A percentile compares a stretch with the other conserved stretches of the same genome.
Conservation (phyloP, 2,888 invertebrate genomes). For the Pyrochroa serraticornis region DNA sequence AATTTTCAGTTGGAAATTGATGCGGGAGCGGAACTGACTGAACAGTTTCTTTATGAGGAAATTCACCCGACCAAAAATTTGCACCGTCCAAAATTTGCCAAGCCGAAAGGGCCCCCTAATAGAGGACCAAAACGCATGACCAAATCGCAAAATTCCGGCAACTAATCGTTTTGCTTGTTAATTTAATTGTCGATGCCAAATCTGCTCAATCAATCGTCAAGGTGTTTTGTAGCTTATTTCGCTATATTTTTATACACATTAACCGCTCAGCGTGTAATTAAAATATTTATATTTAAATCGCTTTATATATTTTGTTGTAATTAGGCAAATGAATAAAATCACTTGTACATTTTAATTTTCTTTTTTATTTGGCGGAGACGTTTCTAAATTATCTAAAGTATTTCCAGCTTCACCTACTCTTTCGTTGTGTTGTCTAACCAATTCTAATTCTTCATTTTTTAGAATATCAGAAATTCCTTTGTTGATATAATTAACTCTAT, state of each 20-base stretch:
- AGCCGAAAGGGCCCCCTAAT: slow-evolving; percentile 95
- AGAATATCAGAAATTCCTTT: slow-evolving; percentile 46
- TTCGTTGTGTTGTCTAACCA: slow-evolving; percentile 41
- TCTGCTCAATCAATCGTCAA: background rate
- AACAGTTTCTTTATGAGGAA: slow-evolving; percentile 89
- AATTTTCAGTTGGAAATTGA: slow-evolving; percentile 72
- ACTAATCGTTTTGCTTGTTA: slow-evolving; percentile 6
- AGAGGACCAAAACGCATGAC: slow-evolving; percentile 90
- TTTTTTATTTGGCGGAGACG: slow-evolving; percentile 1
- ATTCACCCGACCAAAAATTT: slow-evolving; percentile 91
- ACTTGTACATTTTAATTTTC: slow-evolving; percentile 9
- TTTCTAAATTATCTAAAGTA: slow-evolving; percentile 41
- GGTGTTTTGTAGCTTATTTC: background rate
- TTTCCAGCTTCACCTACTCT: slow-evolving; percentile 40
- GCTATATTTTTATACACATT: slow-evolving; percentile 5
- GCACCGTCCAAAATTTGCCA: slow-evolving; percentile 90
- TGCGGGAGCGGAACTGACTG: slow-evolving; percentile 85
- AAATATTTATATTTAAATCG: background rate
- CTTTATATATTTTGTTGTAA: slow-evolving; percentile 9
- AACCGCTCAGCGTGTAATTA: slow-evolving; percentile 7
- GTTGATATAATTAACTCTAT: slow-evolving; percentile 52
- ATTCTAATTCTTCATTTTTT: slow-evolving; percentile 47
- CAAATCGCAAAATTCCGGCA: slow-evolving; percentile 62
- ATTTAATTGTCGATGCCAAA: slow-evolving; percentile 14
- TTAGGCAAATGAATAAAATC: slow-evolving; percentile 11